Base-by-base conservation (phyloP, 2,113 vertebrate species). In the Ailuropoda melanoleuca region DNA sequence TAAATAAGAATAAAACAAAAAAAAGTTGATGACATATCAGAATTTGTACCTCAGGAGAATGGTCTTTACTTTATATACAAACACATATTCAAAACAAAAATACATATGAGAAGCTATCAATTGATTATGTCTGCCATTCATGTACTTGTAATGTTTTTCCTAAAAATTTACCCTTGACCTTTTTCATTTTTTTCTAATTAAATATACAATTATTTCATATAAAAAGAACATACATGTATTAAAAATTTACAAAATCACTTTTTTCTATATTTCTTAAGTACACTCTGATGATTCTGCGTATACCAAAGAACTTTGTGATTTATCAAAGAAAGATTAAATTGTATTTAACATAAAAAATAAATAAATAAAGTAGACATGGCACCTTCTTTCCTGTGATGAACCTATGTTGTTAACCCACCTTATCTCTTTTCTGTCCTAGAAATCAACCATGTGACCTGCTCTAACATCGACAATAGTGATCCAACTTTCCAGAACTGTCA, bases 141-240 rank as follows among this genome's bases (percentile, higher is more conserved):
- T 17, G 24, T 55, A 60, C 55, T 48, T 92, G 23, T 24, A 64
- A 64, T 64, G n/a, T 64, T 75, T 74, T 96, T 90, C 78, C 92
- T 87, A 78, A 89, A 93, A 95, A n/a, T 60, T 62, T 64, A 75
- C 13, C 72, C 21, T 95, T 94, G 50, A 78, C 19, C 72, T 81
- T 88, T 83, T 92, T 21, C 26, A 68, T 66, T 93, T 93, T 90
- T 43, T 95, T 90, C 50, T 84, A 88, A 43, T 43, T 43, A 43
- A 43, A 78, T 53, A 55, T 46, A 43, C 8, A 84, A 43, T 50
- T 75, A 46, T 50, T 87, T 97, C 77, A 83, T 74, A 90, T 82
- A 86, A 95, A 90, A 77, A 84, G n/a, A 96, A 86, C 8, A 50
- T n/a, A 8, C 9, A 88, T 43, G 53, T 87, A 89, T 18, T 83